A percentile compares a stretch with the other conserved stretches of the same genome.
Evolutionary conservation across 2,113 vertebrate genomes (phyloP).

Genomic region (Mormyrus iriodes): DNA sequence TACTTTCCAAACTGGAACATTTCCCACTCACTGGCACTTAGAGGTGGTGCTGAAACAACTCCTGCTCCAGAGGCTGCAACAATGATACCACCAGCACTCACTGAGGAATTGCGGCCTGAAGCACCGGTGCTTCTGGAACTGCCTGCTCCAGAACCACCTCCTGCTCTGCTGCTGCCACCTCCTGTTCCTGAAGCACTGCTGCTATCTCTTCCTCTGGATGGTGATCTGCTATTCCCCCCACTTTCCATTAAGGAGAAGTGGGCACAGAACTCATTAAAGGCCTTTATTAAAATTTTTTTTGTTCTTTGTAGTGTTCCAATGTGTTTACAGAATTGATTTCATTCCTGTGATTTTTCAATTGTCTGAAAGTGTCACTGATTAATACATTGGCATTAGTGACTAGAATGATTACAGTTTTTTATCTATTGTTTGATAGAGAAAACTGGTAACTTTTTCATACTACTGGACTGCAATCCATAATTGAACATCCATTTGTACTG

Average conservation of each 20-base stretch:
- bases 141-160: background rate
- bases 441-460: background rate
- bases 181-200: conserved; percentile 8
- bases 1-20: conserved; percentile 76
- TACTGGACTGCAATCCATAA: background rate
- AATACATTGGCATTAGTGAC: background rate
- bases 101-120: background rate
- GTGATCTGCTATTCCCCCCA: conserved; percentile 6
- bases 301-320: background rate
- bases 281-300: background rate
- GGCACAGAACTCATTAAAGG: background rate
- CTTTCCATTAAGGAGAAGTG: conserved; percentile 23
- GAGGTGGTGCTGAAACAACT: conserved; percentile 32
- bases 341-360: background rate
- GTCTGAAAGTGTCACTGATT: background rate
- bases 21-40: conserved; percentile 44
- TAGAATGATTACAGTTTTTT: background rate
- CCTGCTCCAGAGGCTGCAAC: conserved; percentile 18
- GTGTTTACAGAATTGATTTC: background rate
- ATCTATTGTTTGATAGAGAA: background rate
- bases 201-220: conserved; percentile 11
- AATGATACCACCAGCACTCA: conserved; percentile 13
- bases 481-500: background rate
- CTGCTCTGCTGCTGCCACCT: background rate
- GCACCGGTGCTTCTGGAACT: background rate